phyloP scores from a whole-genome alignment of 2,113 vertebrate species.

The Calyptomena viridis region DNA sequence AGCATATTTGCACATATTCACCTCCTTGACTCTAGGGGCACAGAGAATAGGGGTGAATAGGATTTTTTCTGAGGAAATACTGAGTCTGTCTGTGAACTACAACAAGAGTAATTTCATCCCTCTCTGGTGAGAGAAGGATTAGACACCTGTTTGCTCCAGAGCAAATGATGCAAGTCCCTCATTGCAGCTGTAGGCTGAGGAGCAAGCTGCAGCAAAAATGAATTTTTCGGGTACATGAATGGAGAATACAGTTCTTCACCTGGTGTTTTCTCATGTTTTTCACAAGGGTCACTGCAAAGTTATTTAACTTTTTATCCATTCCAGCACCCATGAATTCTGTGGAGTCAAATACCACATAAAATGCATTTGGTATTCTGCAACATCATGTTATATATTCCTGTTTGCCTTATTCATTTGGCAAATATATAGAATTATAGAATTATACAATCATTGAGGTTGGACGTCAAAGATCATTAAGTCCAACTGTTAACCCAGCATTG shows the following conservation, averaged over 20 bases:
- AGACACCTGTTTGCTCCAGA: not conserved
- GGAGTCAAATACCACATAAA: not conserved
- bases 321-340: not conserved
- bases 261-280: not conserved
- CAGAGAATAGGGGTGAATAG: not conserved
- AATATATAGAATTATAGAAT: not conserved
- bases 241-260: not conserved
- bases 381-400: not conserved
- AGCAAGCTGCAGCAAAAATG: not conserved
- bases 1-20: not conserved
- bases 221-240: not conserved
- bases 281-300: not conserved
- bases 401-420: not conserved
- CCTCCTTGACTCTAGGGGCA: not conserved
- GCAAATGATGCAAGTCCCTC: fast-evolving
- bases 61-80: not conserved
- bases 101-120: not conserved
- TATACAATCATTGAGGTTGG: not conserved
- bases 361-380: not conserved
- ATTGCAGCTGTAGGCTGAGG: not conserved
- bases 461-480: not conserved
- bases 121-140: not conserved
- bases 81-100: not conserved
- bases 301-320: not conserved
- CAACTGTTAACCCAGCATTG: not conserved